Evolutionary conservation across 2,888 invertebrate genomes (phyloP), one percentile per base, ranked within the genome.

Genomic region (Polietes domitor): DNA sequence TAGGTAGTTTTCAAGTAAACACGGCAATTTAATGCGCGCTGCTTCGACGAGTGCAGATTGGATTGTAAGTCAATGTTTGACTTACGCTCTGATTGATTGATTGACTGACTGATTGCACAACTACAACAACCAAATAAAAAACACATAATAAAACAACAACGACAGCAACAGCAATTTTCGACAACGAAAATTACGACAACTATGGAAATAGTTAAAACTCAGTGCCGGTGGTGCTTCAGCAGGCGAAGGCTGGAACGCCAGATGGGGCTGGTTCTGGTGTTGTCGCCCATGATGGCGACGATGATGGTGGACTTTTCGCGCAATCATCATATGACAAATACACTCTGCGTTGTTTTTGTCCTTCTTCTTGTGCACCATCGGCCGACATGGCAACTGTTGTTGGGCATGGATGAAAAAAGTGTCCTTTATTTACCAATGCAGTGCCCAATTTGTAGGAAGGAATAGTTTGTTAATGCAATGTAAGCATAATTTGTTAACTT

Each of bases 21-120:
- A 90, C 88, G 89, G 88, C 90, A 89, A 90, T 90, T 86, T 90
- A 90, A 90, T 90, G 90, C 90, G 90, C 89, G 90, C 88, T 89
- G 90, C 86, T 82, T 82, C 78, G 80, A 74, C 81, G 78, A 81
- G 81, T 84, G 84, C 84, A 84, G 81, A 84, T 84, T 84, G 86
- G 89, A 90, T 91, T 91, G 90, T 88, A 88, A 89, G 90, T 89
- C 89, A 90, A 90, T 90, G 90, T 90, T 90, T 91, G 89, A 89
- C 89, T 90, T 90, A 90, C 89, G 90, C 89, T 90, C 90, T 90
- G 90, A 90, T 90, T 90, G 90, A 84, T 84, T 84, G 84, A 84
- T 84, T 84, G 84, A 85, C 82, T 89, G 90, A 89, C 89, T 90
- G 90, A 90, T 90, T 90, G 90, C 89, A 89, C 89, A 89, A 88